Evolutionary conservation across 1,140 invertebrate species (phyloP).

Genomic region (Euschistus heros): DNA sequence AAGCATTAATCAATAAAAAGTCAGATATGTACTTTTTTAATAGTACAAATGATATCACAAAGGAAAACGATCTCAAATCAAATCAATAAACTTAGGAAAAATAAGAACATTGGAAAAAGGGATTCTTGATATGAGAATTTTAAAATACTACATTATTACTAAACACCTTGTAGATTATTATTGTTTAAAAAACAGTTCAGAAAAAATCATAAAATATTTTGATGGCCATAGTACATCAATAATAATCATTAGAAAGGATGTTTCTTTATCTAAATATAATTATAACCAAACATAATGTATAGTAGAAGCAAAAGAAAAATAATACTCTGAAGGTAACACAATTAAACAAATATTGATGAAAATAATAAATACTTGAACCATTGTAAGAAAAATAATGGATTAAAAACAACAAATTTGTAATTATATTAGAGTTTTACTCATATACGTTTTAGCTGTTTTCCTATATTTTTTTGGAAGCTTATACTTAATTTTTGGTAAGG

Average conservation of each 20-base stretch:
- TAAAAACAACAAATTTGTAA: background rate
- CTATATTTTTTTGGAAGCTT: background rate
- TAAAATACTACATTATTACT: too few relatives aligned
- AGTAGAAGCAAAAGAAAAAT: background rate
- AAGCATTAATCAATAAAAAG: too few relatives aligned
- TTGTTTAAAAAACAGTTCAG: too few relatives aligned
- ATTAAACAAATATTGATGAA: background rate
- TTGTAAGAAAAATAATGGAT: background rate
- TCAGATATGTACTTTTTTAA: too few relatives aligned
- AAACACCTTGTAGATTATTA: too few relatives aligned
- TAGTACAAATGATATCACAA: too few relatives aligned
- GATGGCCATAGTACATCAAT: too few relatives aligned
- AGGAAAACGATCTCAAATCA: too few relatives aligned
- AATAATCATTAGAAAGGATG: background rate
- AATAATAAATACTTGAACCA: background rate
- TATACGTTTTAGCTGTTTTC: constrained; percentile 20
- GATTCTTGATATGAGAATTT: too few relatives aligned
- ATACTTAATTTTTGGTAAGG: constrained; percentile 12
- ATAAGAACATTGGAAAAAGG: too few relatives aligned
- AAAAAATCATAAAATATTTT: too few relatives aligned
- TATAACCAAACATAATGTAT: background rate
- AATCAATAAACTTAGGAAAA: too few relatives aligned
- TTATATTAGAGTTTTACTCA: constrained; percentile 15
- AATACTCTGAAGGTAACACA: background rate
- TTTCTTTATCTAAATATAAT: background rate